Evolutionary conservation across 2,797 vertebrate species (phyloP).

Genomic region (Acropternis orthonyx): DNA sequence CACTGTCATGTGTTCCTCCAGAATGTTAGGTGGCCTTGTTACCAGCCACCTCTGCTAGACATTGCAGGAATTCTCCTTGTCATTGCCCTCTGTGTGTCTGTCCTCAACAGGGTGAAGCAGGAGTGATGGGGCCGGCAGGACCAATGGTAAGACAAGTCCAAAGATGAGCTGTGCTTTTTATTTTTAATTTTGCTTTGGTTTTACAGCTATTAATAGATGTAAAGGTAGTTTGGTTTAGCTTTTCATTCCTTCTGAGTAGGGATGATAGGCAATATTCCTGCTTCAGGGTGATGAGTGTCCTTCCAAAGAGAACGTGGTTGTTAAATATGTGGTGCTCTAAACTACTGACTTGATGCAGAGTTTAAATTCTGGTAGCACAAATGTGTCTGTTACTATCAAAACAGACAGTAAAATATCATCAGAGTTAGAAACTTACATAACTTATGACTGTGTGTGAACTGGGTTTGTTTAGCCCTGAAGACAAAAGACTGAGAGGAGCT

Average conservation of each 20-base stretch:
- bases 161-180: background rate
- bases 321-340: background rate
- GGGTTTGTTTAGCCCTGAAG: background rate
- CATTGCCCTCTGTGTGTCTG: background rate
- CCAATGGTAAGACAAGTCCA: slow-evolving; percentile 72
- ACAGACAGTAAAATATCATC: background rate
- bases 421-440: background rate
- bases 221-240: background rate
- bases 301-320: background rate
- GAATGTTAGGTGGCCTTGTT: background rate
- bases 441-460: background rate
- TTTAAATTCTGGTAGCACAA: background rate
- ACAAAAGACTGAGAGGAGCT: background rate
- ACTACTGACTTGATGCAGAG: background rate
- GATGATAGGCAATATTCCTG: background rate
- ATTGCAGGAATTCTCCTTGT: background rate
- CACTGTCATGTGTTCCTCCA: background rate
- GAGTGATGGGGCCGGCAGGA: slow-evolving; percentile 75
- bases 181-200: background rate
- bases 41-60: background rate
- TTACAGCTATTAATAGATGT: background rate
- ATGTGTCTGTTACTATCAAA: background rate
- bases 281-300: background rate
- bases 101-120: slow-evolving; percentile 82
- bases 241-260: background rate